Conservation (phyloP, 92 coral and sea anemone genomes). For the Phymanthus crucifer region DNA sequence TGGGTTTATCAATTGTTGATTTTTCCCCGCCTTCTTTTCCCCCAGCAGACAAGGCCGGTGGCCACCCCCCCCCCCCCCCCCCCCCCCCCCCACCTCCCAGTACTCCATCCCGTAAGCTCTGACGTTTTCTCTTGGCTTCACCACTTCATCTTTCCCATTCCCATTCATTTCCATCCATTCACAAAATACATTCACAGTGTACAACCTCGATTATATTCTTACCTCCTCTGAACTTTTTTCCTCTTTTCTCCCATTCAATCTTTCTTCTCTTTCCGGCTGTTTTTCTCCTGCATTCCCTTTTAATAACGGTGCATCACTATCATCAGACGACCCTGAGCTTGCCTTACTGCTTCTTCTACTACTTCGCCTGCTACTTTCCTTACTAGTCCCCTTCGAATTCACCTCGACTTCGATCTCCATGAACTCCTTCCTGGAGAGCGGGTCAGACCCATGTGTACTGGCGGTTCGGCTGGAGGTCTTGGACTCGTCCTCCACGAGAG, state of each 20-base stretch:
- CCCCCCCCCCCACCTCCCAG: too few species aligned
- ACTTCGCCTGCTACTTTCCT: conserved; percentile 61
- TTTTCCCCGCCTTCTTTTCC: too few species aligned
- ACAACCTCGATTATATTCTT: background rate
- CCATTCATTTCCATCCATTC: background rate
- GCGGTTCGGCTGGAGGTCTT: conserved; percentile 69
- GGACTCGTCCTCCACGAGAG: conserved; percentile 59
- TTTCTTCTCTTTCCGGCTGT: conserved; percentile 1
- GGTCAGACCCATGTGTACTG: conserved; percentile 71
- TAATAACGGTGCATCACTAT: conserved; percentile 29
- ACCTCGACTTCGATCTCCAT: conserved; percentile 54
- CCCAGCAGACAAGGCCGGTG: too few species aligned
- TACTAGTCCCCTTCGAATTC: conserved; percentile 50
- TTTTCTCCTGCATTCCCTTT: conserved; percentile 5
- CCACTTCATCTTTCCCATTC: background rate
- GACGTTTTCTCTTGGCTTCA: too few species aligned
- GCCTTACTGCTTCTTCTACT: conserved; percentile 75
- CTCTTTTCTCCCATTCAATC: background rate
- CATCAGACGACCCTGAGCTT: conserved; percentile 61
- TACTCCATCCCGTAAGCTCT: too few species aligned
- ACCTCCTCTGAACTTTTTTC: conserved; percentile 19
- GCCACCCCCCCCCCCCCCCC: too few species aligned
- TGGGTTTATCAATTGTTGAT: too few species aligned
- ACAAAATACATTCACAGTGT: too few species aligned
- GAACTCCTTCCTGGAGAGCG: conserved; percentile 64